phyloP scores from a whole-genome alignment of 2,888 invertebrate genomes.

The Malthinus seriepunctatus region DNA sequence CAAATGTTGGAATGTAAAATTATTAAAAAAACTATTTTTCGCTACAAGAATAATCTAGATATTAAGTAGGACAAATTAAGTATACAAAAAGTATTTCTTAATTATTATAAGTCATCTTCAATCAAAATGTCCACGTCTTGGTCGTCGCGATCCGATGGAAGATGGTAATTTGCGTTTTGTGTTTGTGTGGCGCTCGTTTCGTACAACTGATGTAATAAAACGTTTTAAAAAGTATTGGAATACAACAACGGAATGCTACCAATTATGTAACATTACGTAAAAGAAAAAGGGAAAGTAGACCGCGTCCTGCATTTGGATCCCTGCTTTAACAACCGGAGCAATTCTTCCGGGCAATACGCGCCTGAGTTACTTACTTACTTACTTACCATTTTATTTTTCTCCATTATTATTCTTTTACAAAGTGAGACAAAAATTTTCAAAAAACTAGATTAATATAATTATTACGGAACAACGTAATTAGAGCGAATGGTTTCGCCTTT shows the following conservation, averaged over 20 bases:
- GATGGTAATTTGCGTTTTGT: neutral
- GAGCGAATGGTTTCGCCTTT: slow-evolving; percentile 12
- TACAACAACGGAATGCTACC: slow-evolving; percentile 21
- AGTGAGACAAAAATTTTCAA: no score
- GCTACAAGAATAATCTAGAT: no score
- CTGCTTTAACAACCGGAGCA: slow-evolving; percentile 36
- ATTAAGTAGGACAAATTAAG: no score
- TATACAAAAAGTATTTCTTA: no score
- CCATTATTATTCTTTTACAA: no score
- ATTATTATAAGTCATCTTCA: no score
- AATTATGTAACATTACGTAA: slow-evolving; percentile 49
- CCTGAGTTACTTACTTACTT: slow-evolving; percentile 22
- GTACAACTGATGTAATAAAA: slow-evolving; percentile 21
- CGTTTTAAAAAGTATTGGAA: slow-evolving; percentile 22
- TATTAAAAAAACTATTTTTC: no score
- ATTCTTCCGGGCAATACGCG: slow-evolving; percentile 40
- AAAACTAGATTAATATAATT: slow-evolving; percentile 5
- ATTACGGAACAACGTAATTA: slow-evolving; percentile 17
- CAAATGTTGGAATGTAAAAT: no score
- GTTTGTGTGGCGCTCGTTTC: slow-evolving; percentile 14
- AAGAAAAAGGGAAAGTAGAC: slow-evolving; percentile 51
- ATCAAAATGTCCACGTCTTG: no score
- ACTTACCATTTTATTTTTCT: neutral
- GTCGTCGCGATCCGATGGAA: neutral
- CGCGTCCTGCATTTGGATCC: slow-evolving; percentile 51